phyloP scores from a whole-genome alignment of 2,113 vertebrate genomes.

The Coptodon bakossiorum region DNA sequence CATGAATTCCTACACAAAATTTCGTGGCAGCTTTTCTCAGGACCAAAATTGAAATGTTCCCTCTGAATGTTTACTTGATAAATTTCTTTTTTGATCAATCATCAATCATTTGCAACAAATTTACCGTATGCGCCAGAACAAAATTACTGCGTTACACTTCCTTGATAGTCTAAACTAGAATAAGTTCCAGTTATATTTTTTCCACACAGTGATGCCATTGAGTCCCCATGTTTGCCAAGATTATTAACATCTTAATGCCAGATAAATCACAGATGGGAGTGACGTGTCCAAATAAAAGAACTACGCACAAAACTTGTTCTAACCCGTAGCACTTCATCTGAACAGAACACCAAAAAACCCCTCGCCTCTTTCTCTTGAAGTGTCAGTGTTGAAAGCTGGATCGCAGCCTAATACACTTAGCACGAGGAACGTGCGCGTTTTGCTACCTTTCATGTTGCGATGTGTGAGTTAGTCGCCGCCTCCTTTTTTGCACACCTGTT shows the following conservation, averaged over 20 bases:
- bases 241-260: neutral
- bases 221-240: neutral
- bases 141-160: neutral
- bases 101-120: neutral
- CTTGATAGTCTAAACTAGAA: neutral
- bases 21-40: neutral
- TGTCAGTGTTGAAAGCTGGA: neutral
- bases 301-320: neutral
- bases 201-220: neutral
- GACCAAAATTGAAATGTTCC: neutral
- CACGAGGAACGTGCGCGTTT: neutral
- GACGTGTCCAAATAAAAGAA: neutral
- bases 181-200: neutral
- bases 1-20: neutral
- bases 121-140: neutral
- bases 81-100: neutral
- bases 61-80: neutral
- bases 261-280: neutral
- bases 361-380: neutral
- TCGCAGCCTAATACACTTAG: neutral
- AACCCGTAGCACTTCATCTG: neutral
- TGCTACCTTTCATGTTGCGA: neutral
- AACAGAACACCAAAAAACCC: rapidly evolving
- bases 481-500: constrained; percentile 39
- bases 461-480: neutral